Conservation (phyloP, 2,888 invertebrate species). For the Mesorhabditis sp. region DNA sequence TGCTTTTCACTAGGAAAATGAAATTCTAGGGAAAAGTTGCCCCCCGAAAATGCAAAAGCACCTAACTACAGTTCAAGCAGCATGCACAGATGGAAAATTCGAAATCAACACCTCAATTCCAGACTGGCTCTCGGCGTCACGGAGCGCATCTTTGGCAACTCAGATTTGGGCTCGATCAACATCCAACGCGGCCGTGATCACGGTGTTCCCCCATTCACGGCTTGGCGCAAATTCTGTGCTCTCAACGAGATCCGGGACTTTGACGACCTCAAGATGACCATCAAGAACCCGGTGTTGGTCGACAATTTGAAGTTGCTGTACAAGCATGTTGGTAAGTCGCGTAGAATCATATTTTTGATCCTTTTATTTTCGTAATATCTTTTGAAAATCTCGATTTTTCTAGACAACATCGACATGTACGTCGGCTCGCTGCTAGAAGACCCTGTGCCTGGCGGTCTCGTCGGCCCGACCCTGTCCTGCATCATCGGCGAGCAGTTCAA, state of each 20-base stretch:
- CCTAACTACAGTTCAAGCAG: too few relatives aligned
- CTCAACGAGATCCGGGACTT: conserved; percentile 40
- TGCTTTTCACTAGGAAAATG: too few relatives aligned
- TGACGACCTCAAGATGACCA: conserved; percentile 78
- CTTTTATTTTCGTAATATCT: background rate
- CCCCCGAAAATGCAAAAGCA: too few relatives aligned
- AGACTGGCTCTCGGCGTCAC: conserved; percentile 89
- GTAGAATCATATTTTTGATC: conserved; percentile 8
- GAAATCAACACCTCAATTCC: conserved; percentile 3
- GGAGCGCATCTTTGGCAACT: conserved; percentile 73
- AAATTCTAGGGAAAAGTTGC: too few relatives aligned
- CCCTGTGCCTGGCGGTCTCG: conserved; percentile 60
- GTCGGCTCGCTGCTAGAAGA: conserved; percentile 63
- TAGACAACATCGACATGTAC: conserved; percentile 61
- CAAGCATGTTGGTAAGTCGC: conserved; percentile 50
- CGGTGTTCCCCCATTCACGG: conserved; percentile 78
- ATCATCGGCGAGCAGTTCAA: conserved; percentile 63
- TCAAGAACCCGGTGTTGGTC: conserved; percentile 71
- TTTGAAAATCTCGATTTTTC: background rate
- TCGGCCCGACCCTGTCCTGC: conserved; percentile 63
- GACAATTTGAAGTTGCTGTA: conserved; percentile 78
- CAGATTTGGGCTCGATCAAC: conserved; percentile 89
- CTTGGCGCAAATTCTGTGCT: conserved; percentile 82
- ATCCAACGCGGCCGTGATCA: conserved; percentile 81
- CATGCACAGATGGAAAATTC: background rate